A percentile compares a stretch with the other conserved stretches of the same genome.
Conservation (phyloP, 1,140 invertebrate species). For the Aricia agestis region DNA sequence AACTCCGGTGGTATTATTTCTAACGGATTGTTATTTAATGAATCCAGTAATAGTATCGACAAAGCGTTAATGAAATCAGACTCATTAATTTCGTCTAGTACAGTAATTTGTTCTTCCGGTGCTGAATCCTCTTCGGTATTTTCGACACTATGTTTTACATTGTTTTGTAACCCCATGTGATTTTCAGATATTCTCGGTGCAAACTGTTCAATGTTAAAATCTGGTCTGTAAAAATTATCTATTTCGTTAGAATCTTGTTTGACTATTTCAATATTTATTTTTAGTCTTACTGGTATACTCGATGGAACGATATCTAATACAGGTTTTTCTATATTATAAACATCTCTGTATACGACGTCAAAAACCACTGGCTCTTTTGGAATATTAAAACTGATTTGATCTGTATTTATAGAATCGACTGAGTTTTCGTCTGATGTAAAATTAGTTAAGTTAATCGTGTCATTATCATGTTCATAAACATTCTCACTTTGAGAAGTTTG, state of each 20-base stretch:
- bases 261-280: constrained; percentile 22
- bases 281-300: constrained; percentile 17
- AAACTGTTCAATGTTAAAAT: background rate
- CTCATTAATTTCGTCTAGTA: constrained; percentile 20
- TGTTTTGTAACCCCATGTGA: background rate
- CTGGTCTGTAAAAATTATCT: constrained; percentile 4
- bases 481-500: too few species aligned
- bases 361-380: constrained; percentile 19
- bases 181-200: background rate
- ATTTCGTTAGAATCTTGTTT: constrained; percentile 7
- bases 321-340: constrained; percentile 18
- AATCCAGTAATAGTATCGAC: constrained; percentile 19
- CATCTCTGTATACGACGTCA: constrained; percentile 19
- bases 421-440: background rate
- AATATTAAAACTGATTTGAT: background rate
- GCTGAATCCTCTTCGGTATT: constrained; percentile 2
- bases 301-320: constrained; percentile 17
- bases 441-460: background rate
- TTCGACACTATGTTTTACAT: background rate
- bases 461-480: background rate
- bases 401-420: background rate
- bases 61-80: constrained; percentile 21
- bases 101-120: constrained; percentile 17
- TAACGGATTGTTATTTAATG: constrained; percentile 17
- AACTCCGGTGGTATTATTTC: constrained; percentile 11